Percentiles rank a stretch among this genome's conserved stretches.
phyloP scores from a whole-genome alignment of 2,797 vertebrate genomes.

The Scleropages formosus region DNA sequence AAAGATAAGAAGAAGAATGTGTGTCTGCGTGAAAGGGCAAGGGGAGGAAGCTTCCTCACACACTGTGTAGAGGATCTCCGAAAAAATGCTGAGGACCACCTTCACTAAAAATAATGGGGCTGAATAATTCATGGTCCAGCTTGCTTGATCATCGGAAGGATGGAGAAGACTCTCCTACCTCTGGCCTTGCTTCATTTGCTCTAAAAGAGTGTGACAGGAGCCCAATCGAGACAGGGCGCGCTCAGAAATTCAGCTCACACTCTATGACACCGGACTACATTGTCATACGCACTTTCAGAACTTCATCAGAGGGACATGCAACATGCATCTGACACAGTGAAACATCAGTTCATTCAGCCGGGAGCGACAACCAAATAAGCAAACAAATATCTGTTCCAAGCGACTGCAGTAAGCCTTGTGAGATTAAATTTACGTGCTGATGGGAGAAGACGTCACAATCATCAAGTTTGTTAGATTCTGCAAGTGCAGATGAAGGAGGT shows the following conservation, averaged over 20 bases:
- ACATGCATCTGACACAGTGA: background rate
- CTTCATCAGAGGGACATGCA: background rate
- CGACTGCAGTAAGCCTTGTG: too few relatives aligned
- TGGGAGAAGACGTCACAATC: too few relatives aligned
- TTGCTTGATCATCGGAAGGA: slow-evolving; percentile 18
- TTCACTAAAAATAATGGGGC: background rate
- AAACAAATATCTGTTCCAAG: too few relatives aligned
- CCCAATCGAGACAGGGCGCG: background rate
- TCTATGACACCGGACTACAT: background rate
- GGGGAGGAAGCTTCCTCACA: background rate
- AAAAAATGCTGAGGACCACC: background rate
- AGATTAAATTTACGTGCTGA: too few relatives aligned
- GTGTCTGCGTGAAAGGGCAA: background rate
- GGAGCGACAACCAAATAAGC: background rate
- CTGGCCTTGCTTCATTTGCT: background rate
- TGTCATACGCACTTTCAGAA: slow-evolving; percentile 12
- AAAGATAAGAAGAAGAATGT: background rate
- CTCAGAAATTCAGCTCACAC: background rate
- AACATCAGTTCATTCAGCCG: slow-evolving; percentile 2
- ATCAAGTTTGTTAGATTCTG: too few relatives aligned
- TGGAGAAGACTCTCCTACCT: background rate
- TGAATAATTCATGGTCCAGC: slow-evolving; percentile 26
- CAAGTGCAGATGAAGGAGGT: too few relatives aligned
- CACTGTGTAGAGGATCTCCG: too few relatives aligned
- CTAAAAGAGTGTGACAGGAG: background rate